These are phyloP conservation scores for Eupristina koningsbergeri DNA, from an alignment of 1,140 invertebrate species.

Conservation along the genomic window DNA sequence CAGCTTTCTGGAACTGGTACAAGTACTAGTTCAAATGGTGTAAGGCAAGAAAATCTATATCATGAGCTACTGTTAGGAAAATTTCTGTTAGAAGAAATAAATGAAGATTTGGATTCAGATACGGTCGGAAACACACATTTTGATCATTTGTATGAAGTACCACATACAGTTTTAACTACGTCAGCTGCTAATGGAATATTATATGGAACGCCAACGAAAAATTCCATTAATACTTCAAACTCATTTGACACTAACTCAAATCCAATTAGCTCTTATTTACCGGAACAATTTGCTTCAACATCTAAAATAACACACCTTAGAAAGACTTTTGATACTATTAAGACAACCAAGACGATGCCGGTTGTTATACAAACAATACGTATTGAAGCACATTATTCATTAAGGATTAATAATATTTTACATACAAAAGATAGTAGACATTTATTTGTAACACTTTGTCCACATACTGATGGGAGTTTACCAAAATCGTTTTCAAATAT, in stretches of 20 bases:
- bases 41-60: conserved; percentile 67
- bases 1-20: conserved; percentile 71
- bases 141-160: conserved; percentile 61
- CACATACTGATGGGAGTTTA: conserved; percentile 49
- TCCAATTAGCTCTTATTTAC: conserved; percentile 61
- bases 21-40: conserved; percentile 69
- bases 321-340: conserved; percentile 63
- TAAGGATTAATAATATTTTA: conserved; percentile 76
- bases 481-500: conserved; percentile 58
- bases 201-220: conserved; percentile 61
- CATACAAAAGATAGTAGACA: conserved; percentile 79
- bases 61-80: conserved; percentile 70
- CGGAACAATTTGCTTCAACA: conserved; percentile 69
- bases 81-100: conserved; percentile 70
- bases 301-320: conserved; percentile 65
- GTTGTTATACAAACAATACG: conserved; percentile 67
- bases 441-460: conserved; percentile 78
- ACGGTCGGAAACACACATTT: conserved; percentile 64
- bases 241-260: conserved; percentile 68
- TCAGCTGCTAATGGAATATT: conserved; percentile 67
- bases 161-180: conserved; percentile 55
- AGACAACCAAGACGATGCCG: conserved; percentile 65
- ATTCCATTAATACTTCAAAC: conserved; percentile 59
- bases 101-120: conserved; percentile 70
- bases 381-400: conserved; percentile 64